Evolutionary conservation across 2,888 invertebrate genomes (phyloP).

Genomic region (Augiades crinisus): DNA sequence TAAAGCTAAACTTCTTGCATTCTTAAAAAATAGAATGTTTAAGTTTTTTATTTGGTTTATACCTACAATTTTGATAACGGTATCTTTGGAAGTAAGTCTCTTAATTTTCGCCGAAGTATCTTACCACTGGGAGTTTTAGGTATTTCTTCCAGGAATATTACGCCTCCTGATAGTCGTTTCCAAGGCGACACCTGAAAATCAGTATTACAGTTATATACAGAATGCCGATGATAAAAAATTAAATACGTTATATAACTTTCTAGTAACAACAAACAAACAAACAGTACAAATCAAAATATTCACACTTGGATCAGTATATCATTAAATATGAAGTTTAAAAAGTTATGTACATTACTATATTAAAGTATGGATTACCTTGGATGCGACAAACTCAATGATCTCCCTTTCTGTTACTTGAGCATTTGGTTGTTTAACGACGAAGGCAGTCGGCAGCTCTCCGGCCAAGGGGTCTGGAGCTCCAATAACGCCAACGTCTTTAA

Average conservation of each 20-base stretch:
- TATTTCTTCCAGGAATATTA: constrained; percentile 85
- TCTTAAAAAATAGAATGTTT: too few species aligned
- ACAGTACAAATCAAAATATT: too few species aligned
- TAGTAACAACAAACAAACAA: too few species aligned
- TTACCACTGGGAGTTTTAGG: constrained; percentile 89
- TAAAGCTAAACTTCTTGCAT: too few species aligned
- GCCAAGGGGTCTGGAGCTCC: constrained; percentile 51
- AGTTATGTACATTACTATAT: neutral
- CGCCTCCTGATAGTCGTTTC: constrained; percentile 87
- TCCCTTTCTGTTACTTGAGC: constrained; percentile 48
- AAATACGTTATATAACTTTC: too few species aligned
- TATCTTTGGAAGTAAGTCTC: constrained; percentile 42
- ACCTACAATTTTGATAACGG: constrained; percentile 42
- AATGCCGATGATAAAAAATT: too few species aligned
- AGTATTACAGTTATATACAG: too few species aligned
- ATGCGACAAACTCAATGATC: constrained; percentile 48
- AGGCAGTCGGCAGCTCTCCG: constrained; percentile 62
- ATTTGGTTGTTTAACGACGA: constrained; percentile 49
- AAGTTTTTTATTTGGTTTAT: too few species aligned
- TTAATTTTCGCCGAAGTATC: constrained; percentile 83
- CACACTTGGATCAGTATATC: too few species aligned
- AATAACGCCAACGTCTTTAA: constrained; percentile 57
- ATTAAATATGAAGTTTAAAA: too few species aligned
- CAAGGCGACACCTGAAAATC: constrained; percentile 80
- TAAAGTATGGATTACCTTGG: constrained; percentile 40